Evolutionary conservation across 2,113 vertebrate genomes (phyloP), one percentile per base, ranked within the genome.

Genomic region (Octodon degus): DNA sequence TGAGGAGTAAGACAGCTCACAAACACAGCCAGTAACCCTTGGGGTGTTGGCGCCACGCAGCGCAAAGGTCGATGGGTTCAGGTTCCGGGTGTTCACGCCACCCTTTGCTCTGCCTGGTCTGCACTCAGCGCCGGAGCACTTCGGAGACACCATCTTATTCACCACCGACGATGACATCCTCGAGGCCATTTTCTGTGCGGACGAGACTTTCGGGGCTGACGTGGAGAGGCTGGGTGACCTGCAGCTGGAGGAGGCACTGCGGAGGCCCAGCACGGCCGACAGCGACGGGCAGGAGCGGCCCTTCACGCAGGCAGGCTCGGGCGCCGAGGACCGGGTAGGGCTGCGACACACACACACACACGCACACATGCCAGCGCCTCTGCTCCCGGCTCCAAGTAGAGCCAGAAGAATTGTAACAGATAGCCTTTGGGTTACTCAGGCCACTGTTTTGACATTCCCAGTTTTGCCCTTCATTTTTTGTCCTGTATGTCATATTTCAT

Each of bases 71-170:
- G 55, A 10, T 40, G 70, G 40, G 8, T 62, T 82, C 67, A 5
- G 72, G 37, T 24, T 70, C 77, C 74, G 13, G 12, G 30, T 11
- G 7, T 30, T n/a, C 60, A 50, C 5, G 32, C 60, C 77, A 95
- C 55, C 30, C 68, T 95, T 65, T 13, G 40, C 1, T 94, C 86
- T 43, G 83, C 68, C 81, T 55, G 58, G 77, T 97, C 40, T 94
- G 19, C 81, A 37, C 92, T 84, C 96, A 99, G 99, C 98, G 84
- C 98, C 99, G 65, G 99, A 99, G 98, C 99, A 99, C 96, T 99
- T 99, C 96, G 99, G 99, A 1, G 99, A 99, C 96, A 99, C 99
- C 0, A 99, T 99, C 96, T 95, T 99, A 67, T 99, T 99, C 98
- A 99, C 99, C 0, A 99, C 98, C 0, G 99, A 99, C 8, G 99